A percentile compares a stretch with the other conserved stretches of the same genome.
These are phyloP conservation scores for Pangasianodon hypophthalmus DNA, from an alignment of 2,113 vertebrate species.

Conservation along the genomic window DNA sequence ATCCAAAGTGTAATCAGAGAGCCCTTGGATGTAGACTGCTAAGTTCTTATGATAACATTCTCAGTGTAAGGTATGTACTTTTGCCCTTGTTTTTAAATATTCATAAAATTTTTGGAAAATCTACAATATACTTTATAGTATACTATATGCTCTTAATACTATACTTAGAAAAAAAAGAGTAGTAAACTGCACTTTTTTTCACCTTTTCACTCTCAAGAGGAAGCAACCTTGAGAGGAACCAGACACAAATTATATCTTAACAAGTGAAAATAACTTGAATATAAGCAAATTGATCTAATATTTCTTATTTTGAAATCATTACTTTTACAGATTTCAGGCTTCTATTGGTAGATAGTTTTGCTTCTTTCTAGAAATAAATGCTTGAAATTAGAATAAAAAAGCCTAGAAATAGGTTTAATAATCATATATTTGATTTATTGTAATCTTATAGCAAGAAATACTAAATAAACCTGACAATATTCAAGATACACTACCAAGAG, in stretches of 20 bases:
- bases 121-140: not conserved
- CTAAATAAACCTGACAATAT: not conserved
- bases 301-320: not conserved
- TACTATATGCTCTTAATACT: not conserved
- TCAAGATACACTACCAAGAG: not conserved
- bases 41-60: slow-evolving; percentile 37
- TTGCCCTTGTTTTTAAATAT: not conserved
- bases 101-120: not conserved
- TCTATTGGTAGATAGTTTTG: not conserved
- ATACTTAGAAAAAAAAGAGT: not conserved
- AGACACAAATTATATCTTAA: not conserved
- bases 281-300: not conserved
- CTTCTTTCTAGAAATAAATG: not conserved
- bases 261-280: not conserved
- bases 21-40: slow-evolving; percentile 35
- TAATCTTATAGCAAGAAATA: not conserved
- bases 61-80: not conserved
- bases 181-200: not conserved
- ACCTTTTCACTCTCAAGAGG: not conserved
- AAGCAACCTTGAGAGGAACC: not conserved
- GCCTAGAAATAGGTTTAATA: not conserved
- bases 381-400: not conserved
- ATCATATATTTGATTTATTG: not conserved
- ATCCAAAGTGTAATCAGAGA: slow-evolving; percentile 55
- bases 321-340: not conserved